Conservation (phyloP, 1,140 invertebrate genomes). For the Drosophila ohnishii region DNA sequence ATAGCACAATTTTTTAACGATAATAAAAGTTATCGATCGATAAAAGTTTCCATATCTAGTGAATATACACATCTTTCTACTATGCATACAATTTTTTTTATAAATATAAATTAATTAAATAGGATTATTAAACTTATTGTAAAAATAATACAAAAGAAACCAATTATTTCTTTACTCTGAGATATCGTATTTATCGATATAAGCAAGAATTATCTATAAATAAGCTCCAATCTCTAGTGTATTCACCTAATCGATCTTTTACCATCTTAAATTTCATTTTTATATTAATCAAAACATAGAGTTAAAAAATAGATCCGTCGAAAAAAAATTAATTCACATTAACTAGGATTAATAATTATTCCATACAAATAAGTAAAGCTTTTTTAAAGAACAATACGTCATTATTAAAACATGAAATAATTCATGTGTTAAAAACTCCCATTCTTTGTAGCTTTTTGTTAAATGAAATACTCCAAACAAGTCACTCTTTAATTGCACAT, state of each 20-base stretch:
- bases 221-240: too few relatives aligned
- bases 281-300: not conserved
- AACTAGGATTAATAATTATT: not conserved
- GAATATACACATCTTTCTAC: too few relatives aligned
- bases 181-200: too few relatives aligned
- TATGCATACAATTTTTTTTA: too few relatives aligned
- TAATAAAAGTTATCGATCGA: not conserved
- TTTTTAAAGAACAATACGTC: not conserved
- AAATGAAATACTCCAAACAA: conserved; percentile 7
- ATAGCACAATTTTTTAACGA: not conserved
- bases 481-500: conserved; percentile 29
- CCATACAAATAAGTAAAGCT: not conserved
- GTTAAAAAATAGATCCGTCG: not conserved
- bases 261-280: not conserved
- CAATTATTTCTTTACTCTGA: too few relatives aligned
- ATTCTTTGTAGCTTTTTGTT: not conserved
- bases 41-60: not conserved
- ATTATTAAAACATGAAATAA: not conserved
- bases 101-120: too few relatives aligned
- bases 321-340: not conserved
- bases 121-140: too few relatives aligned
- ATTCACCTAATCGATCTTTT: too few relatives aligned
- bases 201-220: too few relatives aligned
- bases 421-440: not conserved
- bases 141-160: too few relatives aligned